Base-by-base conservation (phyloP, 2,113 vertebrate species). In the Orcinus orca region DNA sequence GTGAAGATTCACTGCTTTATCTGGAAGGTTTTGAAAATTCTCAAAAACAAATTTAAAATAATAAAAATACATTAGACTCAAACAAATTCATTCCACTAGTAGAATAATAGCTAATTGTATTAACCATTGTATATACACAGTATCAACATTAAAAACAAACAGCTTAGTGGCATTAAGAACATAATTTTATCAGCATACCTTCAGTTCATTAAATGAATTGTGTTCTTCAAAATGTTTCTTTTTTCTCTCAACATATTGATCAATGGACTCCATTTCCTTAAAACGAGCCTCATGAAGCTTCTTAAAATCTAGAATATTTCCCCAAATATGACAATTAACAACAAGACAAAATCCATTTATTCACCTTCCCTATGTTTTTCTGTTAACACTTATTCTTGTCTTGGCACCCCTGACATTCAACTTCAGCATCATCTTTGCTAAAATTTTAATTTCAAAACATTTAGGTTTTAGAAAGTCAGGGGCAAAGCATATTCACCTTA, bases 191-290 rank as follows among this genome's bases (percentile, higher is more conserved):
- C 79, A 53, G 5, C 96, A 96, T 98, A 99, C 99, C 99, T 99
- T 99, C 36, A 98, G 96, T 41, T 99, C 97, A 0, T 98, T 98
- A 44, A 98, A 98, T 18, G 98, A 97, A 89, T 83, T 98, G 89
- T 97, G 97, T 15, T 93, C 98, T 82, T 99, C 98, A 82, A 98
- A 97, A 86, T 98, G 98, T 96, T 98, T 99, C 25, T 97, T 99
- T 98, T 99, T 99, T 86, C 99, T 98, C 89, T 99, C 99, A 55
- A 99, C 31, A 6, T 99, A 99, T 3, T 99, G 99, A 98, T 99
- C 99, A 88, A 99, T 99, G 58, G 99, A 99, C 97, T 99, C 99
- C 99, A 99, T 99, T 98, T 99, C 99, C 96, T 99, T 99, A 88
- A 99, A 99, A 65, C 98, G 99, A 33, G 99, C 99, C 95, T 99